Evolutionary conservation across 2,113 vertebrate species (phyloP).

Genomic region (Gymnogyps californianus): DNA sequence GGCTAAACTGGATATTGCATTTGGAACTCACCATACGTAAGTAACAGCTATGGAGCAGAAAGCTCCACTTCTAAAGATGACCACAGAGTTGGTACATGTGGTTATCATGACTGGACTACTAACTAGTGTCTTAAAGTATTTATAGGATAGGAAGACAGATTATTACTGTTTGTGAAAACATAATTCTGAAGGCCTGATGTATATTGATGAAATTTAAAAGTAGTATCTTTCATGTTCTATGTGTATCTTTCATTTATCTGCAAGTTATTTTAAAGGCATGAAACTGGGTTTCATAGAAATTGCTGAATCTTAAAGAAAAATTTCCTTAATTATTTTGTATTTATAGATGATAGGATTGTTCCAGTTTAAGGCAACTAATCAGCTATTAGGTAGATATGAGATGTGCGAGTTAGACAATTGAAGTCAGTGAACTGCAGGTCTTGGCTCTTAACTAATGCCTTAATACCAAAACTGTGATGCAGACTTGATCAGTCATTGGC

Average conservation of each 20-base stretch:
- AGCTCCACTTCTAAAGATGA: background rate
- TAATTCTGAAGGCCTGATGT: background rate
- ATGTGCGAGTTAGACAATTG: background rate
- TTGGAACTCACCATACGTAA: slow-evolving; percentile 99
- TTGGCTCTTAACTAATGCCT: background rate
- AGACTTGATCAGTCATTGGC: background rate
- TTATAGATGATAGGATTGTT: background rate
- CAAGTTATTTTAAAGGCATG: background rate
- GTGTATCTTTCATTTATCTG: background rate
- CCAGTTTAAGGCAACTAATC: background rate
- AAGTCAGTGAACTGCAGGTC: background rate
- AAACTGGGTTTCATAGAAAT: background rate
- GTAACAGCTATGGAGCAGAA: slow-evolving; percentile 49
- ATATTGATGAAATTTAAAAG: background rate
- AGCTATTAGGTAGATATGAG: background rate
- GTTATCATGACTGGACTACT: background rate
- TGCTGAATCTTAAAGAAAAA: background rate
- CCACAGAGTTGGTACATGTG: background rate
- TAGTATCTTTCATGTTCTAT: background rate
- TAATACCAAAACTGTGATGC: background rate
- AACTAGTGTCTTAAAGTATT: background rate
- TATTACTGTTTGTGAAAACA: background rate
- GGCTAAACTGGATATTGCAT: slow-evolving; percentile 97
- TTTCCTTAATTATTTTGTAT: background rate
- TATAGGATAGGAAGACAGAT: background rate